phyloP scores from a whole-genome alignment of 2,797 vertebrate species.

The Microhierax caerulescens region DNA sequence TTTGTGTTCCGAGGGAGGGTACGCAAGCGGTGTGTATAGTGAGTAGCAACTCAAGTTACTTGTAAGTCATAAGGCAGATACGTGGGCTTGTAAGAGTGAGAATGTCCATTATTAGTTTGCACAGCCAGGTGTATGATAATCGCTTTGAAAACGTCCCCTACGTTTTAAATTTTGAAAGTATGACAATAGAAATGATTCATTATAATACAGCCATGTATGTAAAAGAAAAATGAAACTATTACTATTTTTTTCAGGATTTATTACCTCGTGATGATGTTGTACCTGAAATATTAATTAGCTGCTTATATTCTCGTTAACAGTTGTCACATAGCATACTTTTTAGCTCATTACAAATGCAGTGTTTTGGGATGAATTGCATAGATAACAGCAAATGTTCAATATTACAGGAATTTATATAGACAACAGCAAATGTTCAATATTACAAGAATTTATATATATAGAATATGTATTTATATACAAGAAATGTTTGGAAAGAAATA shows the following conservation, averaged over 20 bases:
- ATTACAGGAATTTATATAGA: neutral
- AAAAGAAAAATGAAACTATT: neutral
- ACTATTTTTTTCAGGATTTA: neutral
- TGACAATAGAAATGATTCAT: neutral
- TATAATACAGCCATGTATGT: neutral
- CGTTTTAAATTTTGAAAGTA: neutral
- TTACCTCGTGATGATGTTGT: neutral
- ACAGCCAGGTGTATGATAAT: neutral
- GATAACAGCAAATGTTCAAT: neutral
- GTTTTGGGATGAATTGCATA: neutral
- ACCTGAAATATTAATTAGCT: neutral
- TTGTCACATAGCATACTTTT: neutral
- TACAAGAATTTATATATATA: neutral
- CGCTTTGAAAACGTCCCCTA: neutral
- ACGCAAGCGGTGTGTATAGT: fast-evolving
- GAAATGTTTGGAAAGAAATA: neutral
- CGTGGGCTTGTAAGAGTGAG: neutral
- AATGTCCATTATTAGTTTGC: neutral
- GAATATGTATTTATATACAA: neutral
- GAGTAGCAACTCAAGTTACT: neutral
- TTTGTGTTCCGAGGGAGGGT: neutral
- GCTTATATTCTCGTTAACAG: neutral
- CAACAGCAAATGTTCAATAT: neutral
- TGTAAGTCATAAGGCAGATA: neutral
- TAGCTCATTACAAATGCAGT: neutral